These are phyloP conservation scores for Zygaena filipendulae DNA, from an alignment of 2,888 invertebrate species.

Conservation along the genomic window DNA sequence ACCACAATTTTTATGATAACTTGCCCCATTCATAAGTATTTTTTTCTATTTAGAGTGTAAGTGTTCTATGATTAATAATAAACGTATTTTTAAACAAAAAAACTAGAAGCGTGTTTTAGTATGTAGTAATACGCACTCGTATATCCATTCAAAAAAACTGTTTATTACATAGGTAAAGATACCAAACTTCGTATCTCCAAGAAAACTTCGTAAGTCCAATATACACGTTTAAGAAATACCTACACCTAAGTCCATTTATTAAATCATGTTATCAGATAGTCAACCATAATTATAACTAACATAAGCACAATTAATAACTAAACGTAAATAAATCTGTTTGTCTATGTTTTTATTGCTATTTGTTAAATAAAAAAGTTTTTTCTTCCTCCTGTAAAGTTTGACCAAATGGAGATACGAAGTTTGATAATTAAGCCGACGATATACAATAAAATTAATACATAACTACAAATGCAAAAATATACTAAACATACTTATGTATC, in stretches of 20 bases:
- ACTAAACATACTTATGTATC: too few relatives aligned
- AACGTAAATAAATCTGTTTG: too few relatives aligned
- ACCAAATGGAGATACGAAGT: constrained; percentile 1
- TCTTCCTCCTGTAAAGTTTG: constrained; percentile 1
- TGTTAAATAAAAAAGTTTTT: neutral
- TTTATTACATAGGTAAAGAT: neutral
- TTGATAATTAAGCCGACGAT: constrained; percentile 3
- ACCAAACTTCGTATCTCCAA: neutral
- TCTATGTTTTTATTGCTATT: neutral
- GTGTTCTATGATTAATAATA: neutral
- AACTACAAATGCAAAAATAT: too few relatives aligned
- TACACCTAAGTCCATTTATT: constrained; percentile 1
- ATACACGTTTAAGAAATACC: neutral
- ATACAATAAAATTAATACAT: too few relatives aligned
- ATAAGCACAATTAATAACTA: too few relatives aligned
- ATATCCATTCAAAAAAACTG: neutral
- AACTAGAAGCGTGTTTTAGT: too few relatives aligned
- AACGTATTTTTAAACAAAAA: too few relatives aligned
- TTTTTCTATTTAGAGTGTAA: neutral
- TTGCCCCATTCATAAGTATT: constrained; percentile 7
- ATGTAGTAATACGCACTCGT: neutral
- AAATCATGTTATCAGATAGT: too few relatives aligned
- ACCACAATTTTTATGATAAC: constrained; percentile 12
- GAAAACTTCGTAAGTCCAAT: neutral
- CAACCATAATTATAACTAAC: too few relatives aligned